Percentiles rank a stretch among this genome's conserved stretches.
Evolutionary conservation across 2,797 vertebrate species (phyloP).

Genomic region (Chromis chromis): DNA sequence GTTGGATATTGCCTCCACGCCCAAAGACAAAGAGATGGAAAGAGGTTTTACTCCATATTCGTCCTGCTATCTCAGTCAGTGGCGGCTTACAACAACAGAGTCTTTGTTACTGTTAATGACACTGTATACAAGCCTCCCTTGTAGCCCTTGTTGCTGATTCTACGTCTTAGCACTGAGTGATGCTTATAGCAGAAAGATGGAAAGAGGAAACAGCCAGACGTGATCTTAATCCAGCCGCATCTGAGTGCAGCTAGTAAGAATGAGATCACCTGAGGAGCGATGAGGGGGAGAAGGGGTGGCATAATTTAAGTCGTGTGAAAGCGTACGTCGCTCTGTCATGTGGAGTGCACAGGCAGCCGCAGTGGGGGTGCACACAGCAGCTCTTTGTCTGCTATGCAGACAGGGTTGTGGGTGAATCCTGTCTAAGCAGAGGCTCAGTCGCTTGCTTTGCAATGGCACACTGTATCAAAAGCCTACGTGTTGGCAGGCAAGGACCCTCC

Average conservation of each 20-base stretch:
- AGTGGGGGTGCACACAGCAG: slow-evolving; percentile 45
- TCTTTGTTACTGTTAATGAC: slow-evolving; percentile 60
- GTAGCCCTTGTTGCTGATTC: slow-evolving; percentile 2
- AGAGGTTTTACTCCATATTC: slow-evolving; percentile 28
- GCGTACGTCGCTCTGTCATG: slow-evolving; percentile 47
- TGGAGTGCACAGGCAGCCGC: slow-evolving; percentile 28
- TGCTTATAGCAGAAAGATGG: slow-evolving; percentile 13
- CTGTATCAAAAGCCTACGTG: slow-evolving; percentile 64
- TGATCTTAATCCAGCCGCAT: slow-evolving; percentile 38
- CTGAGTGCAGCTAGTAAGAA: slow-evolving; percentile 24
- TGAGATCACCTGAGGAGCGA: slow-evolving; percentile 35
- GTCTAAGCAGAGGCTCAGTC: slow-evolving; percentile 64
- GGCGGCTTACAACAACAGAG: slow-evolving; percentile 36
- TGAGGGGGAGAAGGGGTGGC: slow-evolving; percentile 32
- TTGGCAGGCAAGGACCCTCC: slow-evolving; percentile 62
- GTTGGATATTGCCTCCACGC: slow-evolving; percentile 24
- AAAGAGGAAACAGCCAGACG: slow-evolving; percentile 16
- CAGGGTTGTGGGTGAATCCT: slow-evolving; percentile 58
- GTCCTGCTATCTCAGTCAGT: slow-evolving; percentile 22
- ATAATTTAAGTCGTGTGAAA: slow-evolving; percentile 16
- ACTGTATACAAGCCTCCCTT: slow-evolving; percentile 22
- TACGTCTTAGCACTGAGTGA: slow-evolving; percentile 27
- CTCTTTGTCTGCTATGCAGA: slow-evolving; percentile 62
- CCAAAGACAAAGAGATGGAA: slow-evolving; percentile 26
- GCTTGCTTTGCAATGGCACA: slow-evolving; percentile 59